phyloP scores from a whole-genome alignment of 2,888 invertebrate genomes.

The Dusona sp. region DNA sequence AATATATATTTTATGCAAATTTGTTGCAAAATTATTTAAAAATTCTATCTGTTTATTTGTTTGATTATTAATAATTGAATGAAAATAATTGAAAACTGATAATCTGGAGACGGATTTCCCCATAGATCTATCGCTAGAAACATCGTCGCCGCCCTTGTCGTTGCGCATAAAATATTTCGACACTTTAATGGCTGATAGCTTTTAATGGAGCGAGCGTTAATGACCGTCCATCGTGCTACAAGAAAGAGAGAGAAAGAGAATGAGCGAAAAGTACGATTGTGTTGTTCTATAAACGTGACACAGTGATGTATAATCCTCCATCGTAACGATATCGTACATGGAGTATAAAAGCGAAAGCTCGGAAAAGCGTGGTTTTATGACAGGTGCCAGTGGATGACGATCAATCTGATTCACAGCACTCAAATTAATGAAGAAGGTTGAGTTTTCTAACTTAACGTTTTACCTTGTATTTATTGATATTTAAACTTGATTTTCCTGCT shows the following conservation, averaged over 20 bases:
- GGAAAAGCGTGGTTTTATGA: slow-evolving; percentile 23
- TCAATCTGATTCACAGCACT: slow-evolving; percentile 29
- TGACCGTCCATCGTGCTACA: slow-evolving; percentile 48
- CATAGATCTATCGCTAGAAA: slow-evolving; percentile 22
- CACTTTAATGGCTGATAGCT: slow-evolving; percentile 80
- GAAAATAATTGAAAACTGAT: neutral
- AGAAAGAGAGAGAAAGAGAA: slow-evolving; percentile 25
- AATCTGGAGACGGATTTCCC: neutral
- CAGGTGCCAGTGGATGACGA: slow-evolving; percentile 17
- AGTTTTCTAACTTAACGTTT: slow-evolving; percentile 31
- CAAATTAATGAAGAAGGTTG: slow-evolving; percentile 21
- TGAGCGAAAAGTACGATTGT: slow-evolving; percentile 37
- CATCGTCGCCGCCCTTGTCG: slow-evolving; percentile 75
- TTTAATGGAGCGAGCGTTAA: slow-evolving; percentile 77
- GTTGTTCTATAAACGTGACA: slow-evolving; percentile 22
- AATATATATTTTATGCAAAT: neutral
- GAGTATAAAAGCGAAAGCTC: slow-evolving; percentile 36
- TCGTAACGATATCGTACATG: slow-evolving; percentile 17
- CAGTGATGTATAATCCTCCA: slow-evolving; percentile 15
- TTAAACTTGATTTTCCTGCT: neutral
- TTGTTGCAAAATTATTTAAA: neutral
- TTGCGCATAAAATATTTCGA: slow-evolving; percentile 80
- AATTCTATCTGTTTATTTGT: neutral
- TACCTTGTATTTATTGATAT: neutral
- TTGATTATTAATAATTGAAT: neutral